Percentiles rank a stretch among this genome's conserved stretches.
phyloP scores from a whole-genome alignment of 2,797 vertebrate genomes.

The Lepus oiostolus region DNA sequence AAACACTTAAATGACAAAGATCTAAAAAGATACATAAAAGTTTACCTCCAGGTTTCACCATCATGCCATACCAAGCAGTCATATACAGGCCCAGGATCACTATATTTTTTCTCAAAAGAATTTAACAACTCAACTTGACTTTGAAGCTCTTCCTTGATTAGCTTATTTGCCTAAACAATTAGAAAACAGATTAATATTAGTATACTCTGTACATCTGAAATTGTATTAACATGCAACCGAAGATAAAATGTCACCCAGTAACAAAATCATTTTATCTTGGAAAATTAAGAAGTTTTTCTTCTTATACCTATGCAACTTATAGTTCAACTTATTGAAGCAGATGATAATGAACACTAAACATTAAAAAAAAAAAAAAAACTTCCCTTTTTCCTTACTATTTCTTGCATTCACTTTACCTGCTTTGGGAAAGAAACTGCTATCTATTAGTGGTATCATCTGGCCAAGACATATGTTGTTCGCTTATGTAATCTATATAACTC shows the following conservation, averaged over 20 bases:
- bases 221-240: conserved; percentile 31
- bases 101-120: conserved; percentile 98
- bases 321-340: conserved; percentile 40
- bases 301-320: not conserved
- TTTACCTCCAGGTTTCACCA: conserved; percentile 95
- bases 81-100: conserved; percentile 97
- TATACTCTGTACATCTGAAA: conserved; percentile 40
- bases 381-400: not conserved
- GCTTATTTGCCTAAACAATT: conserved; percentile 92
- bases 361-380: not conserved
- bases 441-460: not conserved
- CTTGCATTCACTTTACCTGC: not conserved
- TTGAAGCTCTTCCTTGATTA: conserved; percentile 97
- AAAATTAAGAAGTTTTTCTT: conserved; percentile 21
- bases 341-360: conserved; percentile 4
- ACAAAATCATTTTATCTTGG: not conserved
- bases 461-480: not conserved
- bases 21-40: not conserved
- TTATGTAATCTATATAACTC: not conserved
- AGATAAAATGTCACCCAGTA: not conserved
- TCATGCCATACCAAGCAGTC: conserved; percentile 98
- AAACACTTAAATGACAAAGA: not conserved
- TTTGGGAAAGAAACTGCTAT: not conserved
- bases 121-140: conserved; percentile 95
- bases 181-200: conserved; percentile 56